A percentile compares a stretch with the other conserved stretches of the same genome.
phyloP scores from a whole-genome alignment of 2,797 vertebrate genomes.

The Sebastes miniatus region DNA sequence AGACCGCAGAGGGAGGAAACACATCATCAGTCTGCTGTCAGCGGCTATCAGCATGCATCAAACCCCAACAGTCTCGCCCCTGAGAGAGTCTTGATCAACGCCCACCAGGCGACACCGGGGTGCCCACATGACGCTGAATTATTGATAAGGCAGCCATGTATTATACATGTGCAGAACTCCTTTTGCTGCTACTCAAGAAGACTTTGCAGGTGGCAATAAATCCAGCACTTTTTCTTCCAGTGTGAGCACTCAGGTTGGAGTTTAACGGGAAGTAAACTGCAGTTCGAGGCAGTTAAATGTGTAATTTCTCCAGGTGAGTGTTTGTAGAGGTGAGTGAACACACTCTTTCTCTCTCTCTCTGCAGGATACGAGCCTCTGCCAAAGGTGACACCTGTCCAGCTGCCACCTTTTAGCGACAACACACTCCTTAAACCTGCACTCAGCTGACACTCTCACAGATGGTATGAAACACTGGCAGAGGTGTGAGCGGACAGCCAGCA shows the following conservation, averaged over 20 bases:
- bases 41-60: conserved; percentile 39
- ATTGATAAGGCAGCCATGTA: conserved; percentile 62
- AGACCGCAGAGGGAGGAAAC: conserved; percentile 25
- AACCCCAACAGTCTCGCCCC: conserved; percentile 27
- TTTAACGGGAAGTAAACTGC: not conserved
- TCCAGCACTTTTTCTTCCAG: conserved; percentile 15
- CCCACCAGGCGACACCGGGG: conserved; percentile 38
- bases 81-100: conserved; percentile 55
- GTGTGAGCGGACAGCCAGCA: conserved; percentile 72
- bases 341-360: not conserved
- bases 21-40: conserved; percentile 46
- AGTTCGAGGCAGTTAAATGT: not conserved
- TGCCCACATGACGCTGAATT: conserved; percentile 65
- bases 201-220: conserved; percentile 16
- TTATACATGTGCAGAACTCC: conserved; percentile 53
- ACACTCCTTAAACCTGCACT: conserved; percentile 15
- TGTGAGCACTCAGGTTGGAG: not conserved
- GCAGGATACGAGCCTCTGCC: conserved; percentile 7
- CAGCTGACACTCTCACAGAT: conserved; percentile 68
- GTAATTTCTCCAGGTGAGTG: not conserved
- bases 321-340: not conserved
- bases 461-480: conserved; percentile 67
- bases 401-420: conserved; percentile 23
- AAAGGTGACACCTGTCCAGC: conserved; percentile 47
- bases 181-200: not conserved